Evolutionary conservation across 2,113 vertebrate species (phyloP).

Genomic region (Hypomesus transpacificus): DNA sequence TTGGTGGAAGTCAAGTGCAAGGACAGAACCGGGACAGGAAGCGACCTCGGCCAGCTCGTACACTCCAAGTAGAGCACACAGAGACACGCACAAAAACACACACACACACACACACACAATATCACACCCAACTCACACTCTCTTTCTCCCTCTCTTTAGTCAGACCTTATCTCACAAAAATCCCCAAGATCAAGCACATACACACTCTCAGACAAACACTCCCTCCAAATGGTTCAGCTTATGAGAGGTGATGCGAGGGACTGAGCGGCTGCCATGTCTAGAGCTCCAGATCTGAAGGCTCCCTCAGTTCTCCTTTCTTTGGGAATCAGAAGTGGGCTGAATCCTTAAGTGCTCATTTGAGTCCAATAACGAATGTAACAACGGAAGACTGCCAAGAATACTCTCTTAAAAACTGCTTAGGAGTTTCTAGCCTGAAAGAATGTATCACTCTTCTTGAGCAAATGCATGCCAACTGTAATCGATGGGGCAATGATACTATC

Average conservation of each 20-base stretch:
- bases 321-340: slow-evolving; percentile 64
- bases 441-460: slow-evolving; percentile 51
- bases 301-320: slow-evolving; percentile 37
- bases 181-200: slow-evolving; percentile 11
- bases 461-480: slow-evolving; percentile 33
- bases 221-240: not conserved
- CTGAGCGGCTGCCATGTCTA: slow-evolving; percentile 17
- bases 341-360: slow-evolving; percentile 9
- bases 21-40: slow-evolving; percentile 21
- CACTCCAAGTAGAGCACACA: not conserved
- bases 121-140: not conserved
- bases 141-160: not conserved
- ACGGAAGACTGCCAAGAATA: slow-evolving; percentile 61
- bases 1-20: slow-evolving; percentile 34
- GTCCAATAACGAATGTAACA: slow-evolving; percentile 22
- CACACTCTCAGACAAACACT: slow-evolving; percentile 44
- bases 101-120: too few species aligned
- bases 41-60: not conserved
- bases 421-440: slow-evolving; percentile 50
- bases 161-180: too few species aligned
- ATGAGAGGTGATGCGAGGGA: slow-evolving; percentile 32
- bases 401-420: slow-evolving; percentile 51
- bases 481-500: slow-evolving; percentile 33
- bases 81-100: not conserved
- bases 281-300: slow-evolving; percentile 35